phyloP scores from a whole-genome alignment of 2,888 invertebrate genomes.

The Mythimna albipuncta region DNA sequence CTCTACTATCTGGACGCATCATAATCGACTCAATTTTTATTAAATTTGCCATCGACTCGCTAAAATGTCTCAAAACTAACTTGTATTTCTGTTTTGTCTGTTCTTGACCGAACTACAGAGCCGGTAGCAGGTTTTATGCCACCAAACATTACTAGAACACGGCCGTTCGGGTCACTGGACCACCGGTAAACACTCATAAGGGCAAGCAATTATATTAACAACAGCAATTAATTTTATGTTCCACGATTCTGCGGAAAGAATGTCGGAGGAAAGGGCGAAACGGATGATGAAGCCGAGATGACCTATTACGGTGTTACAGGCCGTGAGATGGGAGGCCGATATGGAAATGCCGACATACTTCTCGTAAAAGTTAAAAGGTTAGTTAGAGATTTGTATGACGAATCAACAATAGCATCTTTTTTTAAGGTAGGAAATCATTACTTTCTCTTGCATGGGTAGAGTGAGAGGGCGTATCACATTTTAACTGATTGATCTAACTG shows the following conservation, averaged over 20 bases:
- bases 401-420: too few species aligned
- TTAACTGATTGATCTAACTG: too few species aligned
- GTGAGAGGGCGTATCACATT: too few species aligned
- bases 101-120: slow-evolving; percentile 7
- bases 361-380: not conserved
- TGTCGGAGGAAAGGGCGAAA: slow-evolving; percentile 19
- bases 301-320: slow-evolving; percentile 6
- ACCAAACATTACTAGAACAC: slow-evolving; percentile 35
- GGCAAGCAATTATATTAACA: slow-evolving; percentile 48
- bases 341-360: slow-evolving; percentile 14
- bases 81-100: slow-evolving; percentile 30
- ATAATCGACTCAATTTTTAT: too few species aligned
- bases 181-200: slow-evolving; percentile 21
- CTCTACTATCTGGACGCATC: too few species aligned
- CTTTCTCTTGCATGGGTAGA: too few species aligned
- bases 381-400: too few species aligned
- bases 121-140: slow-evolving; percentile 38
- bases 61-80: not conserved
- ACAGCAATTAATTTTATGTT: slow-evolving; percentile 29
- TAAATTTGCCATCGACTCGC: too few species aligned
- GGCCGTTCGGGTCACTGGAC: slow-evolving; percentile 49
- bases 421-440: too few species aligned
- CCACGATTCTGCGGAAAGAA: slow-evolving; percentile 25
- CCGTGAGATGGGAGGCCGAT: not conserved
- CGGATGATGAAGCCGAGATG: slow-evolving; percentile 7